These are phyloP conservation scores for Anguilla marmorata DNA, from an alignment of 2,797 vertebrate genomes.

Conservation along the genomic window DNA sequence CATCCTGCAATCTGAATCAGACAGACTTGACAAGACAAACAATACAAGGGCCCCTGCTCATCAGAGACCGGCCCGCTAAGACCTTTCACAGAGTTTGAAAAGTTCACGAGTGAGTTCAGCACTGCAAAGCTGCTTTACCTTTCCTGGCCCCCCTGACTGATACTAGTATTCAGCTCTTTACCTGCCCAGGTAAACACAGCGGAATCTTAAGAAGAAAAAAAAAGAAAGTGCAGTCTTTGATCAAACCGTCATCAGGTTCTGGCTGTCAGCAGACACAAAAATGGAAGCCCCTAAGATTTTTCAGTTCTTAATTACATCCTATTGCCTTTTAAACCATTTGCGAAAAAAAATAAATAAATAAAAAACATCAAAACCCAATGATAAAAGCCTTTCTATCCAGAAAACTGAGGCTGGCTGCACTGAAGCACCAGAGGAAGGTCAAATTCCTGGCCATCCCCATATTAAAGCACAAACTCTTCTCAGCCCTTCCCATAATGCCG, in stretches of 20 bases:
- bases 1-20: neutral
- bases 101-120: neutral
- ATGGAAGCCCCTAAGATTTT: neutral
- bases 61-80: neutral
- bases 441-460: neutral
- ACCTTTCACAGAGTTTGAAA: neutral
- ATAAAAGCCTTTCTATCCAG: neutral
- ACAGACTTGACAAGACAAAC: neutral
- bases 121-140: neutral
- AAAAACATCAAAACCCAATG: neutral
- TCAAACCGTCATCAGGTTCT: neutral
- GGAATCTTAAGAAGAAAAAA: neutral
- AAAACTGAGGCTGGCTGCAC: neutral
- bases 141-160: neutral
- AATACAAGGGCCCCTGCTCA: neutral
- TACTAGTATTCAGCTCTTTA: neutral
- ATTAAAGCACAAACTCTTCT: neutral
- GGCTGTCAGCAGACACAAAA: neutral
- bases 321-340: neutral
- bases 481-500: neutral
- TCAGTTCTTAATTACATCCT: neutral
- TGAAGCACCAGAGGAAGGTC: neutral
- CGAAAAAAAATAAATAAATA: neutral
- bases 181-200: neutral
- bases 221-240: neutral